Conservation (phyloP, 2,797 vertebrate species). For the Percopsis omiscomaycus region DNA sequence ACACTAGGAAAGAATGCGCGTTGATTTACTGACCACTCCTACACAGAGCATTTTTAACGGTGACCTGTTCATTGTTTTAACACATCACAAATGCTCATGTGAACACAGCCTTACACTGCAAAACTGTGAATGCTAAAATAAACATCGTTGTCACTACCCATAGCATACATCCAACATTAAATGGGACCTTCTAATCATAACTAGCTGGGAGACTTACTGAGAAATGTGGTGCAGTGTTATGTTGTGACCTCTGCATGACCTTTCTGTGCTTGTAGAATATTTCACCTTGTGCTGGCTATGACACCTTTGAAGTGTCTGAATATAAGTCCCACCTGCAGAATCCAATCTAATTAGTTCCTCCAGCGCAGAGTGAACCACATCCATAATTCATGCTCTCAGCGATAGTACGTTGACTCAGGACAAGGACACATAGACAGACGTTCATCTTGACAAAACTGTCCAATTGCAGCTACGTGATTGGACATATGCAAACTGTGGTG, state of each 20-base stretch:
- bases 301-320: conserved; percentile 47
- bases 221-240: too few species aligned
- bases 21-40: not conserved
- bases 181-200: too few species aligned
- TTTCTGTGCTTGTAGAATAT: not conserved
- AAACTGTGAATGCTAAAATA: too few species aligned
- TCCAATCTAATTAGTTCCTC: conserved; percentile 63
- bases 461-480: conserved; percentile 61
- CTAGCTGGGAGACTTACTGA: too few species aligned
- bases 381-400: conserved; percentile 67
- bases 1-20: not conserved
- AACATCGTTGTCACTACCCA: too few species aligned
- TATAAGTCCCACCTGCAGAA: conserved; percentile 59
- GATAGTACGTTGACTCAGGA: conserved; percentile 64
- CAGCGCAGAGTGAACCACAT: conserved; percentile 36
- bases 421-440: conserved; percentile 66
- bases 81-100: too few species aligned
- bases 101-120: too few species aligned
- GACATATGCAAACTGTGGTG: conserved; percentile 60
- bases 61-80: too few species aligned
- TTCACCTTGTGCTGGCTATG: conserved; percentile 22
- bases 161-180: too few species aligned
- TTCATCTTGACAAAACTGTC: conserved; percentile 66
- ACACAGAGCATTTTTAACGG: not conserved
- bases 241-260: too few species aligned